A percentile compares a stretch with the other conserved stretches of the same genome.
These are phyloP conservation scores for Phainopepla nitens DNA, from an alignment of 2,113 vertebrate genomes.

Conservation along the genomic window DNA sequence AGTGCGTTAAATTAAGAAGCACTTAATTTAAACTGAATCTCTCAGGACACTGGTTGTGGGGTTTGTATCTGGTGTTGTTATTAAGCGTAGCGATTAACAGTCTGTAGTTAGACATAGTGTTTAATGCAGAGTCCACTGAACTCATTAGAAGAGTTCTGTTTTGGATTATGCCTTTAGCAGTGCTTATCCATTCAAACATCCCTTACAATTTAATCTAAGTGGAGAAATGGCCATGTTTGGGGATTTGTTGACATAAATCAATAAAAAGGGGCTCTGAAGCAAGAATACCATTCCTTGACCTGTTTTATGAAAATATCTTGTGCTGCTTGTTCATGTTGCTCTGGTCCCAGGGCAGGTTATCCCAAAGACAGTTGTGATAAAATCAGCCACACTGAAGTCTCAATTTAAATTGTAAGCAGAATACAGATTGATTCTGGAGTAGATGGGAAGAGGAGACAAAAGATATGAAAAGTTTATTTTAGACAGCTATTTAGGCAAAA, in stretches of 20 bases:
- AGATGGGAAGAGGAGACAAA: background rate
- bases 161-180: slow-evolving; percentile 43
- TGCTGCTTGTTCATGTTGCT: background rate
- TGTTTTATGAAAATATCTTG: background rate
- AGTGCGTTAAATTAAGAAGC: background rate
- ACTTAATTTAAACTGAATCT: slow-evolving; percentile 11
- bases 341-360: background rate
- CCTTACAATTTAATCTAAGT: background rate
- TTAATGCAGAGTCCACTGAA: background rate
- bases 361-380: background rate
- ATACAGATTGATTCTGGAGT: background rate
- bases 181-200: slow-evolving; percentile 13
- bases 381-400: background rate
- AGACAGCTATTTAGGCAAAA: background rate
- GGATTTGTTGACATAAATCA: background rate
- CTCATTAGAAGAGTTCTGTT: slow-evolving; percentile 32
- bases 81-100: background rate
- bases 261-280: background rate
- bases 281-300: background rate
- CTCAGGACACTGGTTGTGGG: background rate
- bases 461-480: background rate
- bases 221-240: background rate
- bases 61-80: slow-evolving; percentile 10
- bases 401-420: background rate
- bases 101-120: background rate